A percentile compares a stretch with the other conserved stretches of the same genome.
phyloP scores from a whole-genome alignment of 2,113 vertebrate species.

The Phaetusa simplex region DNA sequence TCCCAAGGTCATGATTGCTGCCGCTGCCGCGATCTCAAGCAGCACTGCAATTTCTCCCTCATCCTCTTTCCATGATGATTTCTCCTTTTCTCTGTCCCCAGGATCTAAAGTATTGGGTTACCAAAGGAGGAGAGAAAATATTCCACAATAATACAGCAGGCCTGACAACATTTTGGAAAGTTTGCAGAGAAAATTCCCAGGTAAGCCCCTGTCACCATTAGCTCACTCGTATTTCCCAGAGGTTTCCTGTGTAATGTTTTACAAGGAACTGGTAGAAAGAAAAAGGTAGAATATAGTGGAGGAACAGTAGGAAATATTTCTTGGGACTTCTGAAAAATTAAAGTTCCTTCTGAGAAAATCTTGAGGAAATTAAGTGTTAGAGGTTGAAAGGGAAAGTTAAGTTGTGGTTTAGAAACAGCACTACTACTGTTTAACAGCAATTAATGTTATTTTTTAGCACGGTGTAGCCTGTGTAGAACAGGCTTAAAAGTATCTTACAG shows the following conservation, averaged over 20 bases:
- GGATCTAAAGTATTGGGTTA: neutral
- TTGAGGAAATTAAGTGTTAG: neutral
- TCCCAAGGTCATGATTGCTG: neutral
- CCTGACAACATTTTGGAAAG: neutral
- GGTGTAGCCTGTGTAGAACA: neutral
- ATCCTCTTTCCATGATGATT: neutral
- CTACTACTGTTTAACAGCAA: neutral
- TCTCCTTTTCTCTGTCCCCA: neutral
- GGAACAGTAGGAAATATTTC: neutral
- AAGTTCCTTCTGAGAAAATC: slow-evolving; percentile 29
- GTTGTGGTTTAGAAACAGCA: neutral
- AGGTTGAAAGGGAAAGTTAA: slow-evolving; percentile 47
- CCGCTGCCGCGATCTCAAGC: neutral
- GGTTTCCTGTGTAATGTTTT: slow-evolving; percentile 14
- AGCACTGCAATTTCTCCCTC: neutral
- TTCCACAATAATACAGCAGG: neutral
- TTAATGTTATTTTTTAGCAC: neutral
- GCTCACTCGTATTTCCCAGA: slow-evolving; percentile 42
- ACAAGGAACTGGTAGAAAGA: slow-evolving; percentile 26
- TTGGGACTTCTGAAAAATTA: slow-evolving; percentile 21
- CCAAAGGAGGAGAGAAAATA: neutral
- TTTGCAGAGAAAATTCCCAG: slow-evolving; percentile 46
- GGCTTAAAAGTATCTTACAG: neutral
- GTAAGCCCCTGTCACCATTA: slow-evolving; percentile 7
- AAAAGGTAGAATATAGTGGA: neutral